A percentile compares a stretch with the other conserved stretches of the same genome.
Conservation (phyloP, 2,113 vertebrate genomes). For the Planiliza haematocheilus region DNA sequence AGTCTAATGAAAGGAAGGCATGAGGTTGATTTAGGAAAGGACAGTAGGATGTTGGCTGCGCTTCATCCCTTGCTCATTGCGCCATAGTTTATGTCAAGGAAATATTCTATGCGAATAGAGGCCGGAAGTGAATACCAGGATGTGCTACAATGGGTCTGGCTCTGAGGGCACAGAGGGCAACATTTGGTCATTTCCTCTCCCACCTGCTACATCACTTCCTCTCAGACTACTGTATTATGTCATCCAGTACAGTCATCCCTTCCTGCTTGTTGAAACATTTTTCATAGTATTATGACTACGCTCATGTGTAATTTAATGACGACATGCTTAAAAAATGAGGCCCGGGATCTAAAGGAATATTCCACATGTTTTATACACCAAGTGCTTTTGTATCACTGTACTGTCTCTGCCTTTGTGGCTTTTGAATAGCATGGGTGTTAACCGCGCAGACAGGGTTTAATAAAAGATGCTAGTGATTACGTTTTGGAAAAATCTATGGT, state of each 20-base stretch:
- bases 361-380: not conserved
- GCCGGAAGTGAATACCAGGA: slow-evolving; percentile 75
- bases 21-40: slow-evolving; percentile 29
- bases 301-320: not conserved
- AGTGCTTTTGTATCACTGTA: not conserved
- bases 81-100: slow-evolving; percentile 54
- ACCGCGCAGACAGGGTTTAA: not conserved
- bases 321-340: too few relatives aligned
- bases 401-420: not conserved
- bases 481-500: not conserved
- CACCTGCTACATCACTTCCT: slow-evolving; percentile 70
- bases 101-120: slow-evolving; percentile 58
- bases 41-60: not conserved
- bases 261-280: slow-evolving; percentile 30
- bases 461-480: not conserved
- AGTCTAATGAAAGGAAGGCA: slow-evolving; percentile 23
- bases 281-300: not conserved
- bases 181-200: slow-evolving; percentile 74
- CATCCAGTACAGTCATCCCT: slow-evolving; percentile 47
- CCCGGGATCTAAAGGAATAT: not conserved
- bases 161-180: slow-evolving; percentile 61
- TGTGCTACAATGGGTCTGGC: slow-evolving; percentile 74
- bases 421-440: not conserved
- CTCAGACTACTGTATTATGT: slow-evolving; percentile 67
- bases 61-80: slow-evolving; percentile 41